A percentile compares a stretch with the other conserved stretches of the same genome.
These are phyloP conservation scores for Pissodes strobi DNA, from an alignment of 1,140 invertebrate genomes.

Conservation along the genomic window DNA sequence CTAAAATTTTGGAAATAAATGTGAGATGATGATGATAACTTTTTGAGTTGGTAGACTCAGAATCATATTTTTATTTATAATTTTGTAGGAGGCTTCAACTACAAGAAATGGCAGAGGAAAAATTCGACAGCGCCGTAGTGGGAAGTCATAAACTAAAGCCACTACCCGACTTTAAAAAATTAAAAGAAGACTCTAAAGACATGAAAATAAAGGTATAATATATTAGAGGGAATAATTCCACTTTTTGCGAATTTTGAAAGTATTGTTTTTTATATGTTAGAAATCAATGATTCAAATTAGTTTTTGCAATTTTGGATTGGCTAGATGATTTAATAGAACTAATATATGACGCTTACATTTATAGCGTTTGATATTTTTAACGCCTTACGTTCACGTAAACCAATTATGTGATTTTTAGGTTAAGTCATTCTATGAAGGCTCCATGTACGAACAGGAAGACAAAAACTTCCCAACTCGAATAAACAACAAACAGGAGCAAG, in stretches of 20 bases:
- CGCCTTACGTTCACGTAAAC: no score
- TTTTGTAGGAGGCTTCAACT: slow-evolving; percentile 60
- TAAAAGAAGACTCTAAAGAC: slow-evolving; percentile 62
- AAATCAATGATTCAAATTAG: no score
- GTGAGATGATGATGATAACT: no score
- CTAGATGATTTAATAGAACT: no score
- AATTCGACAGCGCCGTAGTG: slow-evolving; percentile 55
- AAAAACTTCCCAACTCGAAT: slow-evolving; percentile 41
- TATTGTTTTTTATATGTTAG: background rate
- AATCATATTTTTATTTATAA: no score
- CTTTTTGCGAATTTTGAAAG: background rate
- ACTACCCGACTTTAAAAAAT: slow-evolving; percentile 61
- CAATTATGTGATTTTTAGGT: slow-evolving; percentile 48
- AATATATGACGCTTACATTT: no score
- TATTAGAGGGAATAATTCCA: no score
- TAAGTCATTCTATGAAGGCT: slow-evolving; percentile 59
- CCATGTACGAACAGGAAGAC: slow-evolving; percentile 44
- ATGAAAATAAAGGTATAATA: slow-evolving; percentile 58
- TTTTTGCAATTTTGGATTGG: background rate
- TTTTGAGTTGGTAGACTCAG: no score
- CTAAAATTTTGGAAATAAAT: no score
- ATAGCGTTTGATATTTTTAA: no score
- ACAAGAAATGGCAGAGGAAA: slow-evolving; percentile 61
- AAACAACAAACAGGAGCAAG: slow-evolving; percentile 45
- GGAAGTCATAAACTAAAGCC: slow-evolving; percentile 57